These are phyloP conservation scores for Tonatia bakeri DNA, from an alignment of 2,113 vertebrate species.

Conservation along the genomic window DNA sequence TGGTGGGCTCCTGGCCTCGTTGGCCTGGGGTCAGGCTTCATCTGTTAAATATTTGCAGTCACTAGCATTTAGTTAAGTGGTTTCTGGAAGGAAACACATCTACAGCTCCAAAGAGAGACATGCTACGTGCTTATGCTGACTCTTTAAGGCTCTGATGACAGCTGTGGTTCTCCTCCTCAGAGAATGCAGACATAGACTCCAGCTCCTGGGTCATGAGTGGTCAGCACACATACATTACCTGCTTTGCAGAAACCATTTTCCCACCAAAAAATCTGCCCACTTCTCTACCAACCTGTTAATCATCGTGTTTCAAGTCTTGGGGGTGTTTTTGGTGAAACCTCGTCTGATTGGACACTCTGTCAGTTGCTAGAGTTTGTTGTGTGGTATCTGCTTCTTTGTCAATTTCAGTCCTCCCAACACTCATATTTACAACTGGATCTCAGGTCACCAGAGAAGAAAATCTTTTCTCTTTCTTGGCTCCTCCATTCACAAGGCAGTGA, in stretches of 20 bases:
- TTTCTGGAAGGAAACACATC: not conserved
- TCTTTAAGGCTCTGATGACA: not conserved
- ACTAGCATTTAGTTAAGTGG: not conserved
- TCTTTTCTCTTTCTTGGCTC: not conserved
- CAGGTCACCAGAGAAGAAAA: not conserved
- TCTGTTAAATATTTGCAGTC: not conserved
- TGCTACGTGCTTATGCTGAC: fast-evolving
- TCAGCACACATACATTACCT: fast-evolving
- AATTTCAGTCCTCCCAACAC: not conserved
- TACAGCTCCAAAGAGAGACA: too few species aligned
- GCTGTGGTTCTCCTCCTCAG: not conserved
- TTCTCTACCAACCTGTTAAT: not conserved
- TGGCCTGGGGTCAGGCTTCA: not conserved
- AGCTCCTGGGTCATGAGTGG: not conserved
- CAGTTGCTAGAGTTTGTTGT: fast-evolving
- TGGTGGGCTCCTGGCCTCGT: not conserved
- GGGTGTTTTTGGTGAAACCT: not conserved
- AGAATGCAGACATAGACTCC: not conserved
- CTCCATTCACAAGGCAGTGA: not conserved
- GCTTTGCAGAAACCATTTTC: not conserved
- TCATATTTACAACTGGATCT: not conserved
- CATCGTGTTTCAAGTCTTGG: fast-evolving
- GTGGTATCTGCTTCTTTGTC: not conserved
- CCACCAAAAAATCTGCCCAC: not conserved
- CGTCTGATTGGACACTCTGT: fast-evolving